Evolutionary conservation across 2,797 vertebrate species (phyloP), one percentile per base, ranked within the genome.

Genomic region (Falco concolor): DNA sequence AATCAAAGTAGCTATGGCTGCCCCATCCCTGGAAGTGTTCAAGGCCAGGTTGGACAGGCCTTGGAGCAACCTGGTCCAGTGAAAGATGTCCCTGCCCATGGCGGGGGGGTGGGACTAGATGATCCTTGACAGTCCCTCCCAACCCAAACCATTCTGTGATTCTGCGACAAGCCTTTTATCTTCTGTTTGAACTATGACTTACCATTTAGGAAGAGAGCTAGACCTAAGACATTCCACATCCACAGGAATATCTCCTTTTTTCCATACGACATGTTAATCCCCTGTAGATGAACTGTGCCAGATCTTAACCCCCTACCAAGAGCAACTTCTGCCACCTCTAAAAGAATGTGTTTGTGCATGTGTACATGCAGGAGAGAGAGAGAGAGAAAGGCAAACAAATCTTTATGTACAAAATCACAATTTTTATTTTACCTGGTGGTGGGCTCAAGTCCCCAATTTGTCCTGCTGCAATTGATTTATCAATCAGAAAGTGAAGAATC

Each of bases 191-290:
- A 30, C 65, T 10, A 36, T 5, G 27, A 38, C 9, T 32, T 21
- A 18, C 14, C 12, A 1, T 9, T 30, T 13, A 64, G 60, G n/a
- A 44, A 28, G 40, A 67, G 61, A 49, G 38, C 23, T 9, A 13
- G 25, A 38, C 60, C 32, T 3, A 24, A 40, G 18, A 9, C 18
- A 15, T 8, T 25, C 7, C 1, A 0, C 44, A 44, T 11, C 28
- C 54, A 34, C 12, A 28, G 42, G 52, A 32, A 52, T 2, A 22
- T 22, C 6, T 25, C 14, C 13, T 22, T 22, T n/a, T 42, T 47
- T 17, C 70, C 42, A 12, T 4, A 4, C 1, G 20, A 76, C 52
- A 7, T 2, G 2, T 8, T 61, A 20, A 8, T 7, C 34, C 24
- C 49, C 30, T 23, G 54, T 4, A 21, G 49, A 36, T 10, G 60